Evolutionary conservation across 2,888 invertebrate genomes (phyloP), one percentile per base, ranked within the genome.

Genomic region (Diaprepes abbreviatus): DNA sequence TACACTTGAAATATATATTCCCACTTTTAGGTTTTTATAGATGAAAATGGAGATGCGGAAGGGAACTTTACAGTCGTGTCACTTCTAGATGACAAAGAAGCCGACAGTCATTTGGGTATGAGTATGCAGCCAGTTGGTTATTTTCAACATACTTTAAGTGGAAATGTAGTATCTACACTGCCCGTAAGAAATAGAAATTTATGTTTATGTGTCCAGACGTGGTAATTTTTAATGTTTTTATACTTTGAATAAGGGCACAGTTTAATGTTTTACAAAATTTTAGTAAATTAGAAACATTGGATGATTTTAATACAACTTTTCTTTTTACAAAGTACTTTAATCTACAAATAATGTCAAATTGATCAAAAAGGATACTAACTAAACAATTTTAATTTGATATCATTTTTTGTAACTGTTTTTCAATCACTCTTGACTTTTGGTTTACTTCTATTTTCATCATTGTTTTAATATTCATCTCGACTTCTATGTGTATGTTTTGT

Each of bases 1-100:
- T n/a, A n/a, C n/a, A n/a, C n/a, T 24, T 24, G 3, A 24, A 33
- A 35, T 33, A 16, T 4, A 36, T 0, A 17, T 7, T 12, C 38
- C 35, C 38, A 40, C 38, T 74, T 74, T 10, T 73, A 93, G 93
- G 92, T 93, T 7, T 91, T 91, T 76, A 95, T 97, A 79, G 95
- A 97, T 81, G 89, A 88, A 2, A 92, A 93, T 73, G 96, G 96
- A 0, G 95, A 97, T 79, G 95, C 96, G 0, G 95, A 96, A 79
- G 96, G 95, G 0, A 96, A 96, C 84, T 96, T 93, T 84, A 93
- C 95, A 0, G 92, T 96, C 0, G 90, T 96, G 19, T 91, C 93
- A 0, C 85, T 95, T 55, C 86, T 92, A 71, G 89, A 89, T 48
- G 91, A 92, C 76, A 80, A 83, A 2, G 84, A 86, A 7, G 82